Evolutionary conservation across 2,113 vertebrate genomes (phyloP).

Genomic region (Cathartes aura): DNA sequence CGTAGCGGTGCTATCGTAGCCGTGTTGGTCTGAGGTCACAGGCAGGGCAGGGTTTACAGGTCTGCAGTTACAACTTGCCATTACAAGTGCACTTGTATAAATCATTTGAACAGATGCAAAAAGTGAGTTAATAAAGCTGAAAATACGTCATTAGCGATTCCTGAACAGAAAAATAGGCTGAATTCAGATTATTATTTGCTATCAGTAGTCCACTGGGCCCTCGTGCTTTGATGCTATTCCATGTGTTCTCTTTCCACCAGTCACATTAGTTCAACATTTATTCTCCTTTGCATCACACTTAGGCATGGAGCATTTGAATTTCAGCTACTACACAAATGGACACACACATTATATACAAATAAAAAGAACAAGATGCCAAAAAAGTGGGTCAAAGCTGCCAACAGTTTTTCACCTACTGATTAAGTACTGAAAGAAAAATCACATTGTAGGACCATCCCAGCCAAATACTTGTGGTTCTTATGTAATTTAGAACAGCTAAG

Average conservation of each 20-base stretch:
- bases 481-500: not conserved
- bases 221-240: not conserved
- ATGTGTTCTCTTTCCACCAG: not conserved
- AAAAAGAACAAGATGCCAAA: not conserved
- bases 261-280: not conserved
- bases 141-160: not conserved
- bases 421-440: slow-evolving; percentile 7
- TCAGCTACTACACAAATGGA: not conserved
- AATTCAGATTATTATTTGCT: not conserved
- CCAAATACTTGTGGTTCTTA: not conserved
- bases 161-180: not conserved
- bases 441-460: not conserved
- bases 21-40: not conserved
- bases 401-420: slow-evolving; percentile 20
- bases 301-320: not conserved
- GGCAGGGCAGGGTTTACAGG: not conserved
- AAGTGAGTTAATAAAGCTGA: not conserved
- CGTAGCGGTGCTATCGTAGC: fast-evolving
- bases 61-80: not conserved
- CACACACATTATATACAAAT: not conserved
- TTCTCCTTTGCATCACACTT: not conserved
- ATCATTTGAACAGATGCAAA: not conserved
- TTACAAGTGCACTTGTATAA: not conserved
- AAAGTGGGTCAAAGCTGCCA: not conserved
- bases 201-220: not conserved